These are phyloP conservation scores for Nycteola revayana DNA, from an alignment of 2,888 invertebrate species.

Conservation along the genomic window DNA sequence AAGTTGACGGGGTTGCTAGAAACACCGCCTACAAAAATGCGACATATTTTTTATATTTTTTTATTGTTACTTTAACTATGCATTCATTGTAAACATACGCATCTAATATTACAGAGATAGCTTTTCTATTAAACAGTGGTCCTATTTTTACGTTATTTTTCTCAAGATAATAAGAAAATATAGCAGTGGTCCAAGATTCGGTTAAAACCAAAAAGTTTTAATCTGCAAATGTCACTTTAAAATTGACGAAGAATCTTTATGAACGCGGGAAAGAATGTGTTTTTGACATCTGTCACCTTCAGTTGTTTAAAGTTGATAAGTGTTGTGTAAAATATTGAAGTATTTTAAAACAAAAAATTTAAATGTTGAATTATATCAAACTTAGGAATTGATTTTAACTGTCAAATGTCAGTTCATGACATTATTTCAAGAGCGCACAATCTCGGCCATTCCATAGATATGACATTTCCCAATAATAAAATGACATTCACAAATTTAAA, in stretches of 20 bases:
- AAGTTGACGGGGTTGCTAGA: slow-evolving; percentile 57
- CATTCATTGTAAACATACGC: slow-evolving; percentile 46
- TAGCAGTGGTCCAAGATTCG: slow-evolving; percentile 69
- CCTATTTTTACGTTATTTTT: slow-evolving; percentile 43
- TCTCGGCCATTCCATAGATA: too few relatives aligned
- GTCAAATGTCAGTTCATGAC: too few relatives aligned
- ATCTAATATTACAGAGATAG: slow-evolving; percentile 68
- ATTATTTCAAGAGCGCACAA: too few relatives aligned
- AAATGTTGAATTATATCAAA: too few relatives aligned
- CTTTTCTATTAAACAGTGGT: slow-evolving; percentile 66
- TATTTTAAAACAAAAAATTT: too few relatives aligned
- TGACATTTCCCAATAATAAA: slow-evolving; percentile 15
- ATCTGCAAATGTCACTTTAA: slow-evolving; percentile 22
- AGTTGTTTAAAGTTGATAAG: too few relatives aligned
- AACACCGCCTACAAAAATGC: slow-evolving; percentile 58
- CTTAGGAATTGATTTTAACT: too few relatives aligned
- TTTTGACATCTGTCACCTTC: too few relatives aligned
- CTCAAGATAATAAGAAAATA: slow-evolving; percentile 63
- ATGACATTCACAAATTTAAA: slow-evolving; percentile 15
- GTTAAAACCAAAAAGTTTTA: slow-evolving; percentile 15
- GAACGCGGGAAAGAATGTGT: too few relatives aligned
- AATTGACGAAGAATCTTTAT: too few relatives aligned
- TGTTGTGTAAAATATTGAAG: too few relatives aligned
- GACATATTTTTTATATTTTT: slow-evolving; percentile 36
- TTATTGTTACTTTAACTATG: slow-evolving; percentile 35